Percentiles rank a stretch among this genome's conserved stretches.
phyloP scores from a whole-genome alignment of 2,888 invertebrate genomes.

The Noctuana brunneofusca region DNA sequence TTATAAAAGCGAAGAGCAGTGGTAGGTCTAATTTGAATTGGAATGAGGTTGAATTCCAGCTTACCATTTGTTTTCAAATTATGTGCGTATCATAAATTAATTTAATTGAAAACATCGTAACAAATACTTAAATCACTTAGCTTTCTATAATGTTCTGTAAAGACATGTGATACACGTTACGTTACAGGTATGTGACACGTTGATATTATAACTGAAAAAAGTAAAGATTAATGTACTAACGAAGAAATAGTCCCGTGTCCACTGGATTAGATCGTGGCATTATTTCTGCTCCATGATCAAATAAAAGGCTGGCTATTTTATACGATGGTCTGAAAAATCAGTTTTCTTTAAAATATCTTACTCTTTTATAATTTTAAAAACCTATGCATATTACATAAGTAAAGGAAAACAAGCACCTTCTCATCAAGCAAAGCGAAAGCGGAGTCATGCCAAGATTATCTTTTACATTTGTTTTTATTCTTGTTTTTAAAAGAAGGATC shows the following conservation, averaged over 20 bases:
- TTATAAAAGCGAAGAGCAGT: not conserved
- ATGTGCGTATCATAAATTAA: too few species aligned
- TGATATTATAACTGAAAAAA: too few species aligned
- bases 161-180: too few species aligned
- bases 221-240: constrained; percentile 56
- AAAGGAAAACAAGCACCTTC: constrained; percentile 52
- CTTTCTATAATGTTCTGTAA: too few species aligned
- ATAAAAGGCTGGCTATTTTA: constrained; percentile 58
- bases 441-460: constrained; percentile 76
- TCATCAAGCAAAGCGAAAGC: constrained; percentile 67
- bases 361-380: not conserved
- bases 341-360: not conserved
- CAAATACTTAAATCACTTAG: too few species aligned
- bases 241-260: constrained; percentile 69
- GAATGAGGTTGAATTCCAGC: too few species aligned
- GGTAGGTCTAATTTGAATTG: too few species aligned
- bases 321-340: constrained; percentile 54
- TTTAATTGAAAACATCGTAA: too few species aligned
- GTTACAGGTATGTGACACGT: too few species aligned
- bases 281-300: constrained; percentile 64
- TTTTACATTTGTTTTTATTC: constrained; percentile 58
- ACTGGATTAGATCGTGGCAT: constrained; percentile 51
- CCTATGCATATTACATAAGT: not conserved
- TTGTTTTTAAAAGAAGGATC: constrained; percentile 55
- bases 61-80: too few species aligned